Evolutionary conservation across 2,113 vertebrate species (phyloP).

Genomic region (Heterotis niloticus): DNA sequence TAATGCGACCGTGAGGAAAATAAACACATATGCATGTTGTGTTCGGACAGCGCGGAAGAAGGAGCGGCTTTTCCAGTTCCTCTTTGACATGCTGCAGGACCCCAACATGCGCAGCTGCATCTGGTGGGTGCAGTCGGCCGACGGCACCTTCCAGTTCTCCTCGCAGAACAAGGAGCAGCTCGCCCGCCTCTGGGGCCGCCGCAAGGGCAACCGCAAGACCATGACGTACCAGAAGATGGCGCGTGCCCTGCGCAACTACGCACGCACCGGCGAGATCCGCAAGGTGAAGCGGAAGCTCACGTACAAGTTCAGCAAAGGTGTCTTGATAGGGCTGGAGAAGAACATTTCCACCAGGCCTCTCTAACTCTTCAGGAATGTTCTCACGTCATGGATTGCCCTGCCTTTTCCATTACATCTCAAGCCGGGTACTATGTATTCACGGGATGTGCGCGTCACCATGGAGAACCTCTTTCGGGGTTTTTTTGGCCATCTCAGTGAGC

Average conservation of each 20-base stretch:
- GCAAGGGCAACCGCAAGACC: conserved; percentile 68
- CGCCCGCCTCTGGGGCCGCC: conserved; percentile 66
- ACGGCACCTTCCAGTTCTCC: conserved; percentile 69
- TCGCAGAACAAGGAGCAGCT: conserved; percentile 67
- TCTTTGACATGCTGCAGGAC: conserved; percentile 72
- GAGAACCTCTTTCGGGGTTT: not conserved
- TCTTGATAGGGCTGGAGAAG: conserved; percentile 38
- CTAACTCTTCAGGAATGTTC: not conserved
- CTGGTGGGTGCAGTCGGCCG: conserved; percentile 60
- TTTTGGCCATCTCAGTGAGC: too few relatives aligned
- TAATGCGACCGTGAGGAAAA: too few relatives aligned
- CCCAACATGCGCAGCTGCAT: conserved; percentile 67
- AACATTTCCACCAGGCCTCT: not conserved
- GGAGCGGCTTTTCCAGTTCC: conserved; percentile 68
- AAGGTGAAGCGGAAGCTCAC: conserved; percentile 74
- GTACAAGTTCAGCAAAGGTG: conserved; percentile 62
- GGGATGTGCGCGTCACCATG: not conserved
- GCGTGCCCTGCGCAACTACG: conserved; percentile 69
- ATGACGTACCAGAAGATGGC: conserved; percentile 80
- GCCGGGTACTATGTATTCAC: conserved; percentile 16
- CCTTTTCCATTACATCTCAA: not conserved
- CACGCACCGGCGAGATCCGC: conserved; percentile 67
- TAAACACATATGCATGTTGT: too few relatives aligned
- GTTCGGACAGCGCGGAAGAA: conserved; percentile 44
- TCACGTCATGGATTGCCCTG: not conserved